A percentile compares a stretch with the other conserved stretches of the same genome.
These are phyloP conservation scores for Holothuria leucospilota DNA, from an alignment of 53 echinoderm and acorn worm genomes.

Conservation along the genomic window DNA sequence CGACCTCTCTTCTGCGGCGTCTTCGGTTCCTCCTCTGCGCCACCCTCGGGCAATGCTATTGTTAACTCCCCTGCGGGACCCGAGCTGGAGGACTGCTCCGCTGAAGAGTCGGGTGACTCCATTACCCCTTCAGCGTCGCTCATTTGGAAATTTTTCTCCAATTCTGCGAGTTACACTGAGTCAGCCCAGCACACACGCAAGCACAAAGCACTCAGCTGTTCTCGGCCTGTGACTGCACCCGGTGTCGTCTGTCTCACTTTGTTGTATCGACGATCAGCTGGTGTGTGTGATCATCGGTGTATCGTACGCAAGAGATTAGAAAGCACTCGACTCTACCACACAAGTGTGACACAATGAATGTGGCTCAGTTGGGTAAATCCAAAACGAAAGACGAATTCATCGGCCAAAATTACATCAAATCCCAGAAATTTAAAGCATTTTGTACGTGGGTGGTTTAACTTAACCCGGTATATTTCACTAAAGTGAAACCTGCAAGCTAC, in stretches of 20 bases:
- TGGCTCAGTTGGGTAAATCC: too few species aligned
- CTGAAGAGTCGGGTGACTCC: conserved; percentile 25
- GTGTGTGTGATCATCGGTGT: too few species aligned
- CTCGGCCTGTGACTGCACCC: too few species aligned
- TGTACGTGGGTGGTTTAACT: conserved; percentile 11
- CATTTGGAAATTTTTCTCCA: conserved; percentile 3
- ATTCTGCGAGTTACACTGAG: too few species aligned
- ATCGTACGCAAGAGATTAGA: too few species aligned
- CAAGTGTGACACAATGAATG: too few species aligned
- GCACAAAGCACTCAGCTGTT: too few species aligned
- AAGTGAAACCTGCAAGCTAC: conserved; percentile 10
- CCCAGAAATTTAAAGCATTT: conserved; percentile 32
- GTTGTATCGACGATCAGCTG: too few species aligned
- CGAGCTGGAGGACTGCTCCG: not conserved
- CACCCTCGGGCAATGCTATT: not conserved
- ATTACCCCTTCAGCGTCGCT: conserved; percentile 7
- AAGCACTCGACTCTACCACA: too few species aligned
- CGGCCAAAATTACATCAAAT: conserved; percentile 7
- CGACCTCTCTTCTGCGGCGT: conserved; percentile 61
- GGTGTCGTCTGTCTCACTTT: too few species aligned
- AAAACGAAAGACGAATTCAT: not conserved
- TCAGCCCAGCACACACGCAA: too few species aligned
- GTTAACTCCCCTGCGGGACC: too few species aligned
- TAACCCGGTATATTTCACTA: not conserved
- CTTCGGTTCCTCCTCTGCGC: not conserved